Conservation (phyloP, 2,113 vertebrate genomes). For the Cervus canadensis region DNA sequence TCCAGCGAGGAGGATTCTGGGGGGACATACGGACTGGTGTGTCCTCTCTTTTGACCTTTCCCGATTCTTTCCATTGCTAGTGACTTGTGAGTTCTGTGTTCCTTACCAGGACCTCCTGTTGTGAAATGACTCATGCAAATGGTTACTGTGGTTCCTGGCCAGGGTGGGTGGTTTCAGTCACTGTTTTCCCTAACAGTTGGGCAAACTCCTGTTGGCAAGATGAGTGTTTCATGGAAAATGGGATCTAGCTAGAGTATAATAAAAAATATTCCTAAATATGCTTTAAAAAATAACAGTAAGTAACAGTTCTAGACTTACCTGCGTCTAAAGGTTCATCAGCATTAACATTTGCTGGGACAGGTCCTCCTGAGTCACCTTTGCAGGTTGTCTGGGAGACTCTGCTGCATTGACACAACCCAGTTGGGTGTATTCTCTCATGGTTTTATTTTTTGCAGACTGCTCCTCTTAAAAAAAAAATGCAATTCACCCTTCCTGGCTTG, state of each 20-base stretch:
- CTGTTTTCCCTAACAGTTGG: not conserved
- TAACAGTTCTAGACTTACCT: not conserved
- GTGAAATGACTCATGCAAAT: rapidly evolving
- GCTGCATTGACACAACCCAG: not conserved
- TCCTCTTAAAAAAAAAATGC: not conserved
- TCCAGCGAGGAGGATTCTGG: rapidly evolving
- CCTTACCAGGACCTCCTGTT: not conserved
- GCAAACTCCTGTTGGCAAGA: not conserved
- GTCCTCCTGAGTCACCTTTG: not conserved
- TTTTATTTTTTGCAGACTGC: not conserved
- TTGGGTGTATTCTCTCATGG: not conserved
- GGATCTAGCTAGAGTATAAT: not conserved
- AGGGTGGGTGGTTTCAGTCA: not conserved
- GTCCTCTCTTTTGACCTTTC: not conserved
- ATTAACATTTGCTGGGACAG: not conserved
- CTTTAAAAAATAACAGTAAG: not conserved
- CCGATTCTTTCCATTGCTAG: rapidly evolving
- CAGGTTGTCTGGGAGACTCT: not conserved
- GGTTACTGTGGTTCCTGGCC: not conserved
- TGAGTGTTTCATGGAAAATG: not conserved
- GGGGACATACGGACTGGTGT: rapidly evolving
- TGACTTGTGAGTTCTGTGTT: rapidly evolving
- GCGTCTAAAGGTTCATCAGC: not conserved
- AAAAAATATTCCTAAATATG: not conserved
- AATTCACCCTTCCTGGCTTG: constrained; percentile 1